These are phyloP conservation scores for Microcebus jonahi DNA, from an alignment of 2,113 vertebrate species.

Conservation along the genomic window DNA sequence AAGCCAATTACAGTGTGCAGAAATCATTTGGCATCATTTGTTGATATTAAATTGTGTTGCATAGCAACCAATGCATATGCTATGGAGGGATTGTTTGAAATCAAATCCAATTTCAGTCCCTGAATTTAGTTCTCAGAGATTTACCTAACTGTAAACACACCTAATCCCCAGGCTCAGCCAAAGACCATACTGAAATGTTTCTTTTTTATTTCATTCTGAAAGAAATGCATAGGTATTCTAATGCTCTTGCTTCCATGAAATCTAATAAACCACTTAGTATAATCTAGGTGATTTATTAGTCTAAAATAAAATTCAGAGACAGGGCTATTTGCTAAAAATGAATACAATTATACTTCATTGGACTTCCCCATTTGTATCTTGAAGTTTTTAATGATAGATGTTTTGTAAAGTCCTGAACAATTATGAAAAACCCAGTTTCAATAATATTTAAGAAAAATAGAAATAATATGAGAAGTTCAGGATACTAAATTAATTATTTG, in stretches of 20 bases:
- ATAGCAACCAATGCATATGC: background rate
- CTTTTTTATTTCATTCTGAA: conserved; percentile 56
- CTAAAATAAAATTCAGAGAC: conserved; percentile 49
- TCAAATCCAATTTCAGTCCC: conserved; percentile 36
- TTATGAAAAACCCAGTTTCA: background rate
- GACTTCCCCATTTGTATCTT: background rate
- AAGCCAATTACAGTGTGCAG: conserved; percentile 64
- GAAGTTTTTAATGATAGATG: background rate
- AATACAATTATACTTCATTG: background rate
- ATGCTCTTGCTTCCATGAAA: background rate
- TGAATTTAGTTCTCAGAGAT: conserved; percentile 59
- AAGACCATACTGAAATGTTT: conserved; percentile 34
- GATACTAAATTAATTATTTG: background rate
- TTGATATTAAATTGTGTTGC: conserved; percentile 58
- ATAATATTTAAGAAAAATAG: background rate
- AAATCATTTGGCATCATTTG: conserved; percentile 63
- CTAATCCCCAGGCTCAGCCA: background rate
- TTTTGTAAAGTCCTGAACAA: background rate
- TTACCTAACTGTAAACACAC: conserved; percentile 40
- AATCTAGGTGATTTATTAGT: background rate
- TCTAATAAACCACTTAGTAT: background rate
- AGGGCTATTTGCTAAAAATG: background rate
- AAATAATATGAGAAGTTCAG: background rate
- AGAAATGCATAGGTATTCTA: background rate
- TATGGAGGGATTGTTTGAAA: conserved; percentile 51